Percentiles rank a stretch among this genome's conserved stretches.
Evolutionary conservation across 2,888 invertebrate genomes (phyloP).

Genomic region (Metacarcinus magister): DNA sequence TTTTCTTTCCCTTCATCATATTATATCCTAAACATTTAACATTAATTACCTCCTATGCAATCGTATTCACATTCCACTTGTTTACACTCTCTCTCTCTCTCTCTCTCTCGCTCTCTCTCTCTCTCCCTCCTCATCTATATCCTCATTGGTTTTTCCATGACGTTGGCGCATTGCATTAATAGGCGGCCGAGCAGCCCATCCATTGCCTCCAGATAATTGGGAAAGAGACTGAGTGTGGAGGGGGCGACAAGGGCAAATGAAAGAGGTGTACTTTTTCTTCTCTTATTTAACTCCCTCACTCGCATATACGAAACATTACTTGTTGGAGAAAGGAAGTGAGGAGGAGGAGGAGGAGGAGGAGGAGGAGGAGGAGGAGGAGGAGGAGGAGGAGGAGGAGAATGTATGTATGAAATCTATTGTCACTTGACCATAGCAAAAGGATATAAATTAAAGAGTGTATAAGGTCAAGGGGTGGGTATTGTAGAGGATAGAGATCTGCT

Average conservation of each 20-base stretch:
- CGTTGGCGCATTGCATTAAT: slow-evolving; percentile 10
- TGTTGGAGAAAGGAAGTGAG: background rate
- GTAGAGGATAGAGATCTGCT: background rate
- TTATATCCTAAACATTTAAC: no score
- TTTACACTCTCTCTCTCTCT: background rate
- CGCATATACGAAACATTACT: background rate
- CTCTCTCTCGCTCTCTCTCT: slow-evolving; percentile 26
- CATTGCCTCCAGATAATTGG: background rate
- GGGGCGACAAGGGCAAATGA: background rate
- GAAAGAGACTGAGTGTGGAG: background rate
- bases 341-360: no score
- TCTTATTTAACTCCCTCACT: background rate
- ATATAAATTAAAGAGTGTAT: background rate
- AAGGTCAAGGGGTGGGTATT: slow-evolving; percentile 5
- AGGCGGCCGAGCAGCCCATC: background rate
- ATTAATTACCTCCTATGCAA: no score
- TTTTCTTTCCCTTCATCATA: no score
- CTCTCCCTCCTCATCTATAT: background rate
- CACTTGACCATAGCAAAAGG: background rate
- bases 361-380: no score
- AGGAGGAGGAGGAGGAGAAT: background rate
- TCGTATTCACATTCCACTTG: no score
- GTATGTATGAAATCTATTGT: background rate
- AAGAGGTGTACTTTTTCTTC: background rate
- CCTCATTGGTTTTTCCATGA: background rate